Base-by-base conservation (phyloP, 1,140 invertebrate species). In the Eumaeus atala region DNA sequence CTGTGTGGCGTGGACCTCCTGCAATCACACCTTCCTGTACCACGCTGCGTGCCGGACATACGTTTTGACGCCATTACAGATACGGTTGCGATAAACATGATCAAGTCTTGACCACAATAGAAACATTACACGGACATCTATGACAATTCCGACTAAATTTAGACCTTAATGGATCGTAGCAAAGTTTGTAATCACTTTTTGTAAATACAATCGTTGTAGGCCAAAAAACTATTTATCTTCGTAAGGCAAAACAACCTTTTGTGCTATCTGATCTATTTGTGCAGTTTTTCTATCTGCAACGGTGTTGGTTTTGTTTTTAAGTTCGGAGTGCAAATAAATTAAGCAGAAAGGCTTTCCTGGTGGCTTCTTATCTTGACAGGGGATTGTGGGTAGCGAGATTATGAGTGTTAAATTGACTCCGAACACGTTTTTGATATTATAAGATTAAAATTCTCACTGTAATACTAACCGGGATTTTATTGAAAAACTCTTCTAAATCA, bases 61-160 rank as follows among this genome's bases (percentile, higher is more conserved):
- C 66, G 74, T 83, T 86, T 86, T 86, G 83, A 86, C 81, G 73
- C 83, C 74, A 77, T 83, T 78, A 78, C 48, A 74, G 83, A 86
- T 84, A 80, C 62, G 47, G 42, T 37, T 48, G 18, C 79, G 78
- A 86, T 84, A 86, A 84, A 71, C 74, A 80, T 83, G 84, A 84
- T 86, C 80, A 84, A 64, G 59, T 55, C 62, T 75, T 84, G 79
- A 82, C 83, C 83, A 78, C 75, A 76, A 74, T 63, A 66, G 63
- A 64, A 61, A 66, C 60, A 55, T 66, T 53, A 10, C 42, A 11
- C 14, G 10, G 9, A 38, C 28, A 51, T 34, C 12, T 7, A 3
- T 3, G 9, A 10, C 37, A 47, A 16, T 9, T 33, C 51, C 1
- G 42, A 1, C 9, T 11, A 17, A 70, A 64, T 64, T 59, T 62